Base-by-base conservation (phyloP, 2,797 vertebrate species). In the Kryptolebias ocellatus region DNA sequence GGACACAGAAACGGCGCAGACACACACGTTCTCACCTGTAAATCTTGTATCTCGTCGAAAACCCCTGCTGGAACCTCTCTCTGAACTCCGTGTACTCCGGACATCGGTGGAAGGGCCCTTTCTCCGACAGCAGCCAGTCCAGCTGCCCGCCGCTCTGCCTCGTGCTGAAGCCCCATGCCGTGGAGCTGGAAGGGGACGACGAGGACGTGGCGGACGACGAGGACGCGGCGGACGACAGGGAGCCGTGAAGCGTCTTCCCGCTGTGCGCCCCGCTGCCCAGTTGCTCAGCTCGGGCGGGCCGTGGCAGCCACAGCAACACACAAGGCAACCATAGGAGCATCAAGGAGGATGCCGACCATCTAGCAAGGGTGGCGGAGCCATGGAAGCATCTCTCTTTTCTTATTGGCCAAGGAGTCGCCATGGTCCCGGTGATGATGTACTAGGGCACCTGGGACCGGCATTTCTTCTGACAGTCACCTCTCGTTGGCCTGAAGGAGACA, bases 31-130 rank as follows among this genome's bases (percentile, higher is more conserved):
- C 95, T 94, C 82, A 99, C 97, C 97, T 98, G 94, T 98, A 98
- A 89, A 99, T 98, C 93, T 97, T 96, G 92, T 99, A 99, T 90
- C 97, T 96, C 86, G 97, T 99, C 90, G 96, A 96, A 92, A 98
- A 99, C 68, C 96, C 96, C 83, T 98, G 96, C 72, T 96, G 96
- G 91, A 96, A 96, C 66, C 96, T 93, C 81, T 99, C 97, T 90
- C 94, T 93, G 90, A 98, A 99, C 87, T 99, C 97, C 0, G 95
- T 93, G 67, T 99, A 99, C 84, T 98, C 97, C 9, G 96, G 96
- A 57, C 96, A 95, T 57, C 94, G 93, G 92, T 99, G 95, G 91
- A 99, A 99, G 44, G 98, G 98, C 53, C 98, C 97, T 53, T 96
- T 95, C 90, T 99, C 97, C 0, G 95, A 96, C 83, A 99, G 95